Percentiles rank a stretch among this genome's conserved stretches.
Evolutionary conservation across 2,797 vertebrate species (phyloP).

Genomic region (Brachyrhaphis roseni): DNA sequence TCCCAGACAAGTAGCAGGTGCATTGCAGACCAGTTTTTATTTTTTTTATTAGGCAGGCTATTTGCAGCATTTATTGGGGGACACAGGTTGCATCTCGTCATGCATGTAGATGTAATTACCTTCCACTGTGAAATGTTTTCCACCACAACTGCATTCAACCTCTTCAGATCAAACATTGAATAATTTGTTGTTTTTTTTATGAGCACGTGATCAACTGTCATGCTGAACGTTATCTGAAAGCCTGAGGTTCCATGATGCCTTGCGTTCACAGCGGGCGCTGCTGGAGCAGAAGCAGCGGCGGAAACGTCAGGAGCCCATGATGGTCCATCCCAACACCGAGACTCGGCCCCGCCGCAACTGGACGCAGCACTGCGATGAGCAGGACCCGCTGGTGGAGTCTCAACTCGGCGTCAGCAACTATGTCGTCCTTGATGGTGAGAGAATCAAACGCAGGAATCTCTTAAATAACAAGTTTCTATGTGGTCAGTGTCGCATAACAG

Average conservation of each 20-base stretch:
- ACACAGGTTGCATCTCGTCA: conserved; percentile 20
- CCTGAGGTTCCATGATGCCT: neutral
- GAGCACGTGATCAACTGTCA: neutral
- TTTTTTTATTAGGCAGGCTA: neutral
- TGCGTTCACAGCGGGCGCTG: conserved; percentile 83
- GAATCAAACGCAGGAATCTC: neutral
- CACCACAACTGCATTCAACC: neutral
- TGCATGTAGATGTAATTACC: conserved; percentile 24
- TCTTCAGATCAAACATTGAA: neutral
- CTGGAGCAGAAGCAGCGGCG: conserved; percentile 93
- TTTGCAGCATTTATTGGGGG: conserved; percentile 4
- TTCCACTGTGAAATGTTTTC: conserved; percentile 2
- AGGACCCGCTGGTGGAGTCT: conserved; percentile 87
- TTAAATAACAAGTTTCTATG: neutral
- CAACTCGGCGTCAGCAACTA: conserved; percentile 68
- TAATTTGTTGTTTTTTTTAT: neutral
- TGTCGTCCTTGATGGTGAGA: conserved; percentile 87
- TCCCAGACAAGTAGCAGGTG: neutral
- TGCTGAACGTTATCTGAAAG: neutral
- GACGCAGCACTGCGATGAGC: conserved; percentile 85
- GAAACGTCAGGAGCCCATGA: conserved; percentile 91
- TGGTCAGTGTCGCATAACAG: neutral
- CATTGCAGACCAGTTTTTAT: neutral
- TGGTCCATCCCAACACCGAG: conserved; percentile 95
- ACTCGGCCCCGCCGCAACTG: conserved; percentile 81